Evolutionary conservation across 2,113 vertebrate species (phyloP).

Genomic region (Harpagus bidentatus): DNA sequence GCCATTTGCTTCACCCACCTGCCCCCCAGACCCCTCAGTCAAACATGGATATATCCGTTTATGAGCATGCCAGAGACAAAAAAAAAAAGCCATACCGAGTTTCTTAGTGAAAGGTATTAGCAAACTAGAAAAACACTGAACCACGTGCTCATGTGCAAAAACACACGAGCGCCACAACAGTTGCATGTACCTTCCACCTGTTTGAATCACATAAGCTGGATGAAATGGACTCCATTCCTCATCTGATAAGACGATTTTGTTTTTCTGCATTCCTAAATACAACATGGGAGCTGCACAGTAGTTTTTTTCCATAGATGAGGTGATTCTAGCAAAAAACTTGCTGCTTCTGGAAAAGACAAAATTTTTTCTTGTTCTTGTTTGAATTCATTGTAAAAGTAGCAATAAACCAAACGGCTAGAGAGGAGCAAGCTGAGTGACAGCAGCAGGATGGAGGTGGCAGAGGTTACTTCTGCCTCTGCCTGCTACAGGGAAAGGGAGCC

Average conservation of each 20-base stretch:
- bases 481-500: background rate
- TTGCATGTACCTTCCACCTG: background rate
- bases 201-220: background rate
- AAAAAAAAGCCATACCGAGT: accelerated
- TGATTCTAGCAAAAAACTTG: background rate
- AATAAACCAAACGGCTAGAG: background rate
- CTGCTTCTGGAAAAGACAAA: background rate
- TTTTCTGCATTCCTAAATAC: background rate
- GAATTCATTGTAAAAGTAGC: background rate
- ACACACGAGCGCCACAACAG: accelerated
- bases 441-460: background rate
- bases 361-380: background rate
- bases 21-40: background rate
- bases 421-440: background rate
- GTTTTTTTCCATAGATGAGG: background rate
- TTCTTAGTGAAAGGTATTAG: background rate
- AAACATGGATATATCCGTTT: background rate
- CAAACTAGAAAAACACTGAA: background rate
- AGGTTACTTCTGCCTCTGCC: background rate
- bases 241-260: accelerated
- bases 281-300: accelerated
- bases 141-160: accelerated
- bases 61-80: background rate
- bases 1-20: background rate
- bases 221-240: background rate